Conservation (phyloP, 1,140 invertebrate genomes). For the Drosophila nannoptera region DNA sequence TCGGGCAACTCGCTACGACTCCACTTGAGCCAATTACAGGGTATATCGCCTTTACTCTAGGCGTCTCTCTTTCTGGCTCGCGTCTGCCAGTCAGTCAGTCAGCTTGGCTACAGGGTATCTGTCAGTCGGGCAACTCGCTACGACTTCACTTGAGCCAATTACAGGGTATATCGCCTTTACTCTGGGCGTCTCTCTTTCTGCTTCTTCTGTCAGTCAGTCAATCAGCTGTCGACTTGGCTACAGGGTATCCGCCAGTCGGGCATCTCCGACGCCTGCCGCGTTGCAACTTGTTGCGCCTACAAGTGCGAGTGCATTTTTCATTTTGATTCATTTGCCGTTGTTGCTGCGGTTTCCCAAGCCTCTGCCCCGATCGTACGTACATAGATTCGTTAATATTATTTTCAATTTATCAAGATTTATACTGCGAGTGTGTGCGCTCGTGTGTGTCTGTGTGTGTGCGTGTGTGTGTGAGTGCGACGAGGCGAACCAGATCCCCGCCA, state of each 20-base stretch:
- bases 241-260: constrained; percentile 13
- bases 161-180: no score
- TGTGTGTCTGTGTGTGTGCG: not conserved
- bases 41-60: no score
- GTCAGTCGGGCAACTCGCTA: not conserved
- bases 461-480: constrained; percentile 30
- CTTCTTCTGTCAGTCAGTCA: not conserved
- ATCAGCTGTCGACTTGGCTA: not conserved
- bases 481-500: constrained; percentile 57
- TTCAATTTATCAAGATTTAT: constrained; percentile 64
- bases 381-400: constrained; percentile 53
- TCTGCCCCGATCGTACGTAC: constrained; percentile 9
- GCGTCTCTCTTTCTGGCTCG: no score
- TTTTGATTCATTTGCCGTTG: constrained; percentile 60
- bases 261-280: not conserved
- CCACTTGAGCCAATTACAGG: not conserved
- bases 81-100: not conserved
- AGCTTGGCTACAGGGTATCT: not conserved
- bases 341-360: constrained; percentile 37
- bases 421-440: constrained; percentile 11
- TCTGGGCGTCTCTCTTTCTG: no score
- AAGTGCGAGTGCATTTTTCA: constrained; percentile 60
- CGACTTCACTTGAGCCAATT: not conserved
- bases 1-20: not conserved
- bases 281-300: constrained; percentile 25